phyloP scores from a whole-genome alignment of 2,888 invertebrate genomes.

The Drosophila melanocephala region DNA sequence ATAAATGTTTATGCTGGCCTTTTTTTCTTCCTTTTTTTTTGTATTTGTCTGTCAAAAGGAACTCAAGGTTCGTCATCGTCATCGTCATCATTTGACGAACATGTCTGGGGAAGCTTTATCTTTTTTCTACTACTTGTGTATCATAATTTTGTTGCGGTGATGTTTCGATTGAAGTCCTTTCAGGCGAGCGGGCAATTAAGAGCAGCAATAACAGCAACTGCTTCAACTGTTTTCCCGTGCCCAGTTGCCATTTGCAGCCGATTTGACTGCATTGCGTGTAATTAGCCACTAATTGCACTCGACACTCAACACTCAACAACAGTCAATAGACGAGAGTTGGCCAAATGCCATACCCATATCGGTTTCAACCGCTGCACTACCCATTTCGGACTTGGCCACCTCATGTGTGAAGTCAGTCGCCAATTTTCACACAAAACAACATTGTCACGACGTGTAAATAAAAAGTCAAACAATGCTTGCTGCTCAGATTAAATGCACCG shows the following conservation, averaged over 20 bases:
- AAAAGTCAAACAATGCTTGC: slow-evolving; percentile 1
- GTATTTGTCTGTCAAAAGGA: slow-evolving; percentile 4
- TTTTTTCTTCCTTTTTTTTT: neutral
- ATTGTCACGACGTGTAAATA: slow-evolving; percentile 11
- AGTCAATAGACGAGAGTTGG: slow-evolving; percentile 33
- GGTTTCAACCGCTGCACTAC: neutral
- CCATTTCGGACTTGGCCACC: neutral
- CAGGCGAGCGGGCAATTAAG: slow-evolving; percentile 16
- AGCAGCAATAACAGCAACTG: slow-evolving; percentile 34
- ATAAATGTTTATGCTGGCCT: slow-evolving; percentile 68
- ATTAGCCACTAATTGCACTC: slow-evolving; percentile 66
- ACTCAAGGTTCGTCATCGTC: slow-evolving; percentile 66
- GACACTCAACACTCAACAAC: neutral
- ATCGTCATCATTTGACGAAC: slow-evolving; percentile 70
- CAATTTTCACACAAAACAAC: slow-evolving; percentile 51
- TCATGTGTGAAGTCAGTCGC: slow-evolving; percentile 52
- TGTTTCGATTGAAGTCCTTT: slow-evolving; percentile 22
- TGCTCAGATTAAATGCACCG: neutral
- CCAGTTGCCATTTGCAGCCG: slow-evolving; percentile 42
- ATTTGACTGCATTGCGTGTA: slow-evolving; percentile 62
- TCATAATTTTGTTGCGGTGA: slow-evolving; percentile 23
- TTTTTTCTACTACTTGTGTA: slow-evolving; percentile 32
- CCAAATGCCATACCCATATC: slow-evolving; percentile 28
- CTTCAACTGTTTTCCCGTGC: neutral
- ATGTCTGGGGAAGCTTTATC: slow-evolving; percentile 38